These are phyloP conservation scores for Ephydatia muelleri DNA, from an alignment of 37 sponge, comb jelly and placozoan species.

Conservation along the genomic window DNA sequence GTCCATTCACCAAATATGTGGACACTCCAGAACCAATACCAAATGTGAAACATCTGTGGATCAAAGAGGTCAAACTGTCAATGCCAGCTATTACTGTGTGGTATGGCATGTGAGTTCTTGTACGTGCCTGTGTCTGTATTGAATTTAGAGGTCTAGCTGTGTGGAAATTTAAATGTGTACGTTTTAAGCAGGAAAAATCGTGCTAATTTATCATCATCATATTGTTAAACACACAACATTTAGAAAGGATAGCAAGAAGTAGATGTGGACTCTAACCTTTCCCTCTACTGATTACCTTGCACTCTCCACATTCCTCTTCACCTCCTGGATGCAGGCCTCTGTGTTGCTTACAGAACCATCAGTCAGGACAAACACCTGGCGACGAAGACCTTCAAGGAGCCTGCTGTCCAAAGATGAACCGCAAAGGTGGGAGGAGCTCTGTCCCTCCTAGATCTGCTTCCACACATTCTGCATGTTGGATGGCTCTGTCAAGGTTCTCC, in stretches of 20 bases:
- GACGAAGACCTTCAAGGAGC: conserved; percentile 29
- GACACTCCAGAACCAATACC: conserved; percentile 81
- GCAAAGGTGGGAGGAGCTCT: conserved; percentile 45
- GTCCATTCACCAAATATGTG: conserved; percentile 59
- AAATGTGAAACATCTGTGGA: conserved; percentile 53
- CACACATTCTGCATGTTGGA: conserved; percentile 27
- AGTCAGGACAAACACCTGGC: conserved; percentile 66
- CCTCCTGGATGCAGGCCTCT: conserved; percentile 26
- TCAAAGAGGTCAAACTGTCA: background rate
- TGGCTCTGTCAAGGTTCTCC: conserved; percentile 48
- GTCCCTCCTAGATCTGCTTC: conserved; percentile 72
- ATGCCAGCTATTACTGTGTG: background rate
- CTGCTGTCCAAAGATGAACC: conserved; percentile 45
- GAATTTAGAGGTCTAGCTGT: too few species aligned
- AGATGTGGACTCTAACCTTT: too few species aligned
- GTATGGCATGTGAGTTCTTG: background rate
- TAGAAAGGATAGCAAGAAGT: too few species aligned
- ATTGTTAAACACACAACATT: too few species aligned
- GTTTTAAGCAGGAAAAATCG: too few species aligned
- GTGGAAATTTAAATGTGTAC: too few species aligned
- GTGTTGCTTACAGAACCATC: conserved; percentile 73
- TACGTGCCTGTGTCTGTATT: too few species aligned
- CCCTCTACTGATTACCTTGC: conserved; percentile 33
- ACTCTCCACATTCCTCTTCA: conserved; percentile 45
- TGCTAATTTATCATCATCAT: too few species aligned